Evolutionary conservation across 23 tunicate species (phyloP), one percentile per base, ranked within the genome.

Genomic region (Oikopleura dioica): DNA sequence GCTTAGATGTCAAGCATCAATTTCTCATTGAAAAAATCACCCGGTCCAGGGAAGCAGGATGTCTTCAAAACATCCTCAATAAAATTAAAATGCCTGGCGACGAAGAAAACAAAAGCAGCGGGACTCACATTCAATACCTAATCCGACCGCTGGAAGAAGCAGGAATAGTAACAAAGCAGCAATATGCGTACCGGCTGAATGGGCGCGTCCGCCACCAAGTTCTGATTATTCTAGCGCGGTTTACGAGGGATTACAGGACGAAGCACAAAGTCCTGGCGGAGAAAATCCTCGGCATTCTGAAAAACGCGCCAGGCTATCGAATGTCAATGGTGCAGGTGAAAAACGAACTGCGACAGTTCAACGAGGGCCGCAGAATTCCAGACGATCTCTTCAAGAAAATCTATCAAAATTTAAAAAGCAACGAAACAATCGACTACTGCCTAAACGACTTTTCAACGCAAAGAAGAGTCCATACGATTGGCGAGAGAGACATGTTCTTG

Each of bases 71-170:
- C 4, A 63, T 31, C 33, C 33, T 63, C 32, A 63, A 63, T 63
- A 63, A 63, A 63, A 63, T 63, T 63, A 31, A 63, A 2, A 12
- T 63, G 72, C 2, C 72, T n/a, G n/a, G n/a, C n/a, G n/a, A n/a
- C n/a, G n/a, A 44, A 44, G 21, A 21, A 9, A 21, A 21, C 21
- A 44, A 44, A 44, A 44, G 21, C 16, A 44, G 21, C 21, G 21
- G 21, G 16, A 9, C 55, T 44, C 55, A 44, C 55, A 21, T 44
- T 9, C 55, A 44, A 21, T 44, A 44, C 55, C 55, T 44, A 44
- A 44, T 44, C 21, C 21, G 16, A 44, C 55, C 55, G 16, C 55
- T 44, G 55, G 55, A 44, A 44, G 21, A 44, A 21, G 55, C 9
- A 9, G 55, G 55, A 9, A 9, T 44, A 21, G 55, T 44, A 21